Evolutionary conservation across 2,888 invertebrate genomes (phyloP), one percentile per base, ranked within the genome.

Genomic region (Plagodis pulveraria): DNA sequence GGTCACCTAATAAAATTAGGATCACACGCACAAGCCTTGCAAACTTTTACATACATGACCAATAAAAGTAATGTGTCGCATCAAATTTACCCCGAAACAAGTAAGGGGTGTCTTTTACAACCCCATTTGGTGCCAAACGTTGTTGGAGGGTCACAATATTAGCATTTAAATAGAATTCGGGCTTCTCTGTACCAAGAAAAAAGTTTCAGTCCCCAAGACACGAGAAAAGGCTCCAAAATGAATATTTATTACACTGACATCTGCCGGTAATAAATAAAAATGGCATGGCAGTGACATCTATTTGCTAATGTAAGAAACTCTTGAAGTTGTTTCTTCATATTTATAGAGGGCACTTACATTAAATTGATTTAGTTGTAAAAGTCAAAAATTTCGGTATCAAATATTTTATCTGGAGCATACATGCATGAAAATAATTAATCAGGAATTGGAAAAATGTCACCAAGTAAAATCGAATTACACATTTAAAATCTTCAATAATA

Each of bases 91-190:
- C 64, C 67, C 49, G 58, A 63, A 65, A 58, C 56, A 64, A 61
- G 61, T 67, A 67, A 64, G 64, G 65, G 65, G 65, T 68, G 68
- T 68, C 65, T 68, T 68, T 68, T 70, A 70, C 68, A 65, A 63
- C 66, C 60, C 63, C 51, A 68, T 66, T 68, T 66, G 62, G 62
- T 62, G 36, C 62, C 62, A 66, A 65, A 60, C 68, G 63, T 41
- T 60, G 62, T 62, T 62, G 54, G 67, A 74, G 76, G 81, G 81
- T 81, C 80, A 72, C 72, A 56, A 46, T 56, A 81, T 81, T 81
- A 78, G 82, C 80, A 81, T 81, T 76, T 81, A 81, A 79, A 81
- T 81, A 71, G 78, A 65, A 70, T 70, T 69, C 76, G 61, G 65
- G 67, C 67, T 49, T 36, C 60, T 61, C 54, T 67, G 44, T 63